Percentiles rank a stretch among this genome's conserved stretches.
Conservation (phyloP, 2,888 invertebrate genomes). For the Crioceris asparagi region DNA sequence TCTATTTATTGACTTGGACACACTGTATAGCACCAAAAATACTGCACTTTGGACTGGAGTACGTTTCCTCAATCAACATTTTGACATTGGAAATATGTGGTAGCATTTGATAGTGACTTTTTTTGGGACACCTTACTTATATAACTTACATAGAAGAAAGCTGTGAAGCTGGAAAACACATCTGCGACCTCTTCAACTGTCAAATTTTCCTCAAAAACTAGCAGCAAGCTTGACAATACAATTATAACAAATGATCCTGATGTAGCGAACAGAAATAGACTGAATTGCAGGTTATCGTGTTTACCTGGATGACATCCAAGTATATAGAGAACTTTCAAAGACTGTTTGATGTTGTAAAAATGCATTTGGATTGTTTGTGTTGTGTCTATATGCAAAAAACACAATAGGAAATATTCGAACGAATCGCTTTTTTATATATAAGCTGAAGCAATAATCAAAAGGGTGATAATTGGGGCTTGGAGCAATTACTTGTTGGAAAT, state of each 20-base stretch:
- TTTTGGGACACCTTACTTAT: not conserved
- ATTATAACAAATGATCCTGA: not conserved
- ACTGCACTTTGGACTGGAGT: too few species aligned
- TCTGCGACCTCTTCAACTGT: not conserved
- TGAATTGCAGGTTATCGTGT: not conserved
- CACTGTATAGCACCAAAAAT: too few species aligned
- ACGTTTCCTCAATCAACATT: too few species aligned
- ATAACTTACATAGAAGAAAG: conserved; percentile 1
- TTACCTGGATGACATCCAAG: not conserved
- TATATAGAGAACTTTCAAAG: not conserved
- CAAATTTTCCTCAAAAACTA: not conserved
- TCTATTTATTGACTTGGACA: too few species aligned
- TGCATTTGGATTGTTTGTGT: too few species aligned
- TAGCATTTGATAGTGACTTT: not conserved
- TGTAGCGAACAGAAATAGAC: not conserved
- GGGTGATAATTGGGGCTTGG: too few species aligned
- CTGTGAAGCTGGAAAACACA: not conserved
- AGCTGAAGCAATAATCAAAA: too few species aligned
- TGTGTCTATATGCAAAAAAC: too few species aligned
- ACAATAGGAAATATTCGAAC: too few species aligned
- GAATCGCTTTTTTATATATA: too few species aligned
- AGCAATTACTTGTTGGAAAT: too few species aligned
- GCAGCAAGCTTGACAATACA: not conserved
- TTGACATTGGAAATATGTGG: too few species aligned
- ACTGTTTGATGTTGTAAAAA: not conserved